Evolutionary conservation across 2,113 vertebrate species (phyloP), one percentile per base, ranked within the genome.

Genomic region (Penelope pileata): DNA sequence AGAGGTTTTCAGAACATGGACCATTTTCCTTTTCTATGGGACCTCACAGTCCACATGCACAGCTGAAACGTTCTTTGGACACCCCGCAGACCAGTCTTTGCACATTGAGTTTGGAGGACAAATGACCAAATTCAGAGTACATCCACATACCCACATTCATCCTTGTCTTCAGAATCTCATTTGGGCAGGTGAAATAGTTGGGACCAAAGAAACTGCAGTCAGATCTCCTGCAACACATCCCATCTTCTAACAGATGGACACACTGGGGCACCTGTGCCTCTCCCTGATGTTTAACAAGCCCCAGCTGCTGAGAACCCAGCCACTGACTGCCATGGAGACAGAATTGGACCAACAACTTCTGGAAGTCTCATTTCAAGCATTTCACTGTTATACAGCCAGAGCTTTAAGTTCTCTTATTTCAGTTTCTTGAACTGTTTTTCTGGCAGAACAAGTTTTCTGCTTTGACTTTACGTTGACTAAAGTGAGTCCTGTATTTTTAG

Each of bases 251-350:
- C 4, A 54, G 26, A 43, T 29, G 19, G 45, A 78, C 15, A 2
- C 0, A 32, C 54, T n/a, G 30, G 54, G 30, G 54, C 3, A 27
- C 7, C 48, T 27, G 14, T 67, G 24, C 27, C 36, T 23, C 38
- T 53, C 43, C 36, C 17, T 12, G 16, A 30, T 10, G 24, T 59
- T 36, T 29, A 40, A 24, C 0, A 14, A 8, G 27, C 7, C n/a
- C n/a, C 64, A 42, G 19, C 12, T 8, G 3, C 3, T 4, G 6
- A 38, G 48, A 86, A 3, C 16, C 36, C 43, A 58, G n/a, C 12
- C 26, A 12, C 13, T 0, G 0, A 18, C 14, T 58, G 18, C 1
- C 4, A 16, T 0, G 0, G 59, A 13, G 29, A 17, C 1, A 6
- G 45, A 69, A 36, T 45, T 40, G 56, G 76, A 62, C 14, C 63